Percentiles rank a stretch among this genome's conserved stretches.
Conservation (phyloP, 2,113 vertebrate species). For the Corythoichthys haematopterus region DNA sequence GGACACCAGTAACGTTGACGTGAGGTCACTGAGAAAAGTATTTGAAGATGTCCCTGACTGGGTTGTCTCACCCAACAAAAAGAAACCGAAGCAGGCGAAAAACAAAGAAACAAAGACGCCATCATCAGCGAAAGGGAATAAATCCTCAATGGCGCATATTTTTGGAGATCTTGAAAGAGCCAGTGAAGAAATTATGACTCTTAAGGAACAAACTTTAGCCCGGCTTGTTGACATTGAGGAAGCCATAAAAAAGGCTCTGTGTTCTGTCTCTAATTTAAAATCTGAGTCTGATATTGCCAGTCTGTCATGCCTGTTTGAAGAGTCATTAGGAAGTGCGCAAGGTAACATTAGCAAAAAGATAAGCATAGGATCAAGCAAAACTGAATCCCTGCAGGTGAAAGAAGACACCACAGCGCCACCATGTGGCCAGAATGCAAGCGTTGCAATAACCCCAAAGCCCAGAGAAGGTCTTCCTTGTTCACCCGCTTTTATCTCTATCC, state of each 20-base stretch:
- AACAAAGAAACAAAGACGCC: slow-evolving; percentile 36
- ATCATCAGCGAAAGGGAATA: slow-evolving; percentile 42
- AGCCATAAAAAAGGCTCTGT: slow-evolving; percentile 87
- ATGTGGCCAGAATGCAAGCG: slow-evolving; percentile 22
- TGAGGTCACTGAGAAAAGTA: slow-evolving; percentile 73
- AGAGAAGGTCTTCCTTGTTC: slow-evolving; percentile 72
- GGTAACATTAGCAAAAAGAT: slow-evolving; percentile 71
- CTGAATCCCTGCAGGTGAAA: slow-evolving; percentile 28
- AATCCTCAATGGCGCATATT: slow-evolving; percentile 76
- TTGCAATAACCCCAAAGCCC: slow-evolving; percentile 52
- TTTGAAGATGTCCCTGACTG: slow-evolving; percentile 84
- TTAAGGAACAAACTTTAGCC: slow-evolving; percentile 90
- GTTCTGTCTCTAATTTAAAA: slow-evolving; percentile 85
- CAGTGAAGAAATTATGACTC: slow-evolving; percentile 82
- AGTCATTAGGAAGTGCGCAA: slow-evolving; percentile 73
- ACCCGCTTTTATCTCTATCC: slow-evolving; percentile 82
- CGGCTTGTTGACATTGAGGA: slow-evolving; percentile 86
- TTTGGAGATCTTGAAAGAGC: slow-evolving; percentile 87
- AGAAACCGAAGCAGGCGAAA: slow-evolving; percentile 27
- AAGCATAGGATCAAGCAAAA: slow-evolving; percentile 74
- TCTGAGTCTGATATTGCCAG: slow-evolving; percentile 81
- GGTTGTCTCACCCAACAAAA: slow-evolving; percentile 55
- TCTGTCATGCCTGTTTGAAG: slow-evolving; percentile 80
- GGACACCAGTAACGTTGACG: slow-evolving; percentile 76
- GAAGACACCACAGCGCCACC: slow-evolving; percentile 21